A percentile compares a stretch with the other conserved stretches of the same genome.
These are phyloP conservation scores for Eilema caniola DNA, from an alignment of 2,888 invertebrate species.

Conservation along the genomic window DNA sequence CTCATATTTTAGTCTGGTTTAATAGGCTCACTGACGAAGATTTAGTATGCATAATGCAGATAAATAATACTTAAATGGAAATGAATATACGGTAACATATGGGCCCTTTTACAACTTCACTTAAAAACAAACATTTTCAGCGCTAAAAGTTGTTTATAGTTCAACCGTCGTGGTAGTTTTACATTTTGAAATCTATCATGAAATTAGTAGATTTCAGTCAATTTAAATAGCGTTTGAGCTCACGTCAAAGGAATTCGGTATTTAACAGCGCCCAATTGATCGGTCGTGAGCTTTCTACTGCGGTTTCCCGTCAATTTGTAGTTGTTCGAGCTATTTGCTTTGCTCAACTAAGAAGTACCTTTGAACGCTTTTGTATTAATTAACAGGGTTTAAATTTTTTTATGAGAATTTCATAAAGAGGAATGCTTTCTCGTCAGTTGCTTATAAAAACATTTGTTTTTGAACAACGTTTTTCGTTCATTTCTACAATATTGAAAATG, in stretches of 20 bases:
- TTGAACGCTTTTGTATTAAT: background rate
- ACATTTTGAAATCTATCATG: background rate
- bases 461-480: no score
- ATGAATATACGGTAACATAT: background rate
- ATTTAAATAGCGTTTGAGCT: background rate
- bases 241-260: constrained; percentile 6
- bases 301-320: background rate
- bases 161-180: background rate
- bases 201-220: background rate
- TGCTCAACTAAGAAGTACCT: background rate
- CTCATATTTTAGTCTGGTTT: no score
- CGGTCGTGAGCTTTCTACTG: background rate
- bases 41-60: background rate
- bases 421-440: no score
- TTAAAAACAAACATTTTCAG: background rate
- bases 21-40: background rate
- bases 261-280: background rate
- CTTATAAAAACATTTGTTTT: no score
- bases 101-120: background rate
- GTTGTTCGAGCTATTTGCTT: background rate
- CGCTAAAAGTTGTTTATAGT: background rate
- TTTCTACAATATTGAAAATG: no score
- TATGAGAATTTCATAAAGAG: no score
- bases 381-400: background rate
- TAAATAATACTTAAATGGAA: background rate